Evolutionary conservation across 1,140 invertebrate species (phyloP).

Genomic region (Acromyrmex charruanus): DNA sequence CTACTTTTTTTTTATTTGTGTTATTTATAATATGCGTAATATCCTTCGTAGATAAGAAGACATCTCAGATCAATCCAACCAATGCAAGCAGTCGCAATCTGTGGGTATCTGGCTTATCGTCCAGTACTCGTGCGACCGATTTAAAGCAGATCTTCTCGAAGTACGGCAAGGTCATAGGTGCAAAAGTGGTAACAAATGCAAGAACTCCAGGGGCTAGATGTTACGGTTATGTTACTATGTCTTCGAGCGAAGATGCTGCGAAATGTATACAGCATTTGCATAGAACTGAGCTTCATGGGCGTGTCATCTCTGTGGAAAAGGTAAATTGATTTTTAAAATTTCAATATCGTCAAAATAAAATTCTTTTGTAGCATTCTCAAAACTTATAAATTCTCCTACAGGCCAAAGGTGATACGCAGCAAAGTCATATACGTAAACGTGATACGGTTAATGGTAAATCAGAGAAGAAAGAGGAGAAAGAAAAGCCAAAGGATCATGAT

Average conservation of each 20-base stretch:
- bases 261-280: slow-evolving; percentile 96
- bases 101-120: slow-evolving; percentile 97
- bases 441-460: slow-evolving; percentile 82
- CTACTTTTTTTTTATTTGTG: too few relatives aligned
- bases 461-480: slow-evolving; percentile 85
- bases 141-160: slow-evolving; percentile 96
- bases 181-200: slow-evolving; percentile 98
- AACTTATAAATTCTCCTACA: slow-evolving; percentile 59
- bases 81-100: slow-evolving; percentile 90
- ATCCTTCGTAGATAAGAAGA: slow-evolving; percentile 82
- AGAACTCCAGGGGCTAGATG: slow-evolving; percentile 95
- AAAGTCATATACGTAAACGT: slow-evolving; percentile 84
- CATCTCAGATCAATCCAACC: slow-evolving; percentile 76
- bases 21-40: background rate
- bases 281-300: slow-evolving; percentile 95
- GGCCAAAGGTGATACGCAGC: slow-evolving; percentile 85
- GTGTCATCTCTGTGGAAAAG: slow-evolving; percentile 97
- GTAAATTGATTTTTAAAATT: slow-evolving; percentile 83
- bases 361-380: background rate
- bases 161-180: slow-evolving; percentile 97
- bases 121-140: slow-evolving; percentile 95
- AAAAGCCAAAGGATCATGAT: slow-evolving; percentile 83
- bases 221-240: slow-evolving; percentile 98
- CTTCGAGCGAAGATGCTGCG: slow-evolving; percentile 94
- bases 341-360: background rate